Evolutionary conservation across 1,140 invertebrate genomes (phyloP), one percentile per base, ranked within the genome.

Genomic region (Hypsibius dujardini): DNA sequence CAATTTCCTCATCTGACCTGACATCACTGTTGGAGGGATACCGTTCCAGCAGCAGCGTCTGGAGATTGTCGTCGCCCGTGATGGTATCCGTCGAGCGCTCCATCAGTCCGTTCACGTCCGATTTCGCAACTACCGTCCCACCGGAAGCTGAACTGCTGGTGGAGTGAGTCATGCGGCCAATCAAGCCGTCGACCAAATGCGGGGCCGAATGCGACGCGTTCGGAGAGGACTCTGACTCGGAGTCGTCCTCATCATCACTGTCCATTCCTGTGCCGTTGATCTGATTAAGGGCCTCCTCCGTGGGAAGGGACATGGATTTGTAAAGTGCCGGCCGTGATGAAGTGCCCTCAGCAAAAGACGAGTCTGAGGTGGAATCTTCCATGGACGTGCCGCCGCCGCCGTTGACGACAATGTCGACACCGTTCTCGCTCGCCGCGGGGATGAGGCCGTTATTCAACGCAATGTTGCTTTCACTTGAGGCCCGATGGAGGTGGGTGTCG

Each of bases 391-490:
- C 12, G 50, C n/a, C n/a, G 50, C 7, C 28, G 28, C 28, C 28
- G 28, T 28, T 28, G 28, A 28, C 28, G 28, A 28, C 28, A 28
- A 28, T 28, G 28, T 28, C 28, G 28, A 28, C 28, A 28, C 28
- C 28, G 28, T 28, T 28, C 28, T 28, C 28, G 28, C 28, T 28
- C 28, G 28, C 28, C 28, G 28, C 28, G 28, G 28, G 28, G 28
- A 28, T 28, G 28, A 28, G 28, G 28, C 28, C 28, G 28, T 28
- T 28, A 28, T 67, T 67, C 0, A 45, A 67, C 12, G 62, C 28
- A 82, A 12, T 70, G 78, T 75, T 71, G 80, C 78, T 46, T 83
- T 82, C 15, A 12, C 62, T 46, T 47, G 60, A n/a, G 45, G 60
- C 47, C n/a, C 56, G 67, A 42, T 47, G 2, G 46, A 70, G 46